A percentile compares a stretch with the other conserved stretches of the same genome.
phyloP scores from a whole-genome alignment of 2,888 invertebrate species.

The Drosophila vallismaia region DNA sequence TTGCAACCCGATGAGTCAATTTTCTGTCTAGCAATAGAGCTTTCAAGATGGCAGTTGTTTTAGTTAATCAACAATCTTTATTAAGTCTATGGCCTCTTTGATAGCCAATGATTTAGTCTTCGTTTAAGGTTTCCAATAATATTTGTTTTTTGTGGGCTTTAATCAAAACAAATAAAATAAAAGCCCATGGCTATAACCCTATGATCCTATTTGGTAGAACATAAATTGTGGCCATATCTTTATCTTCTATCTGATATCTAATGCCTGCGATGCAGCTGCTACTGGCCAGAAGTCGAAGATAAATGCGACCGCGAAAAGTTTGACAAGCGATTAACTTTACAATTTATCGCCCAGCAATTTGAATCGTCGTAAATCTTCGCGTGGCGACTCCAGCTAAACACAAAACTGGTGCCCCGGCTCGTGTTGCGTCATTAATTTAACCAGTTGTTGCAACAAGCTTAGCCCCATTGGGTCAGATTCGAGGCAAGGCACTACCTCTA shows the following conservation, averaged over 20 bases:
- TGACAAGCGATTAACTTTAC: slow-evolving; percentile 79
- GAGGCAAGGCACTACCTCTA: slow-evolving; percentile 30
- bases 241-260: slow-evolving; percentile 38
- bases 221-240: slow-evolving; percentile 31
- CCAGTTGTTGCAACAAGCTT: slow-evolving; percentile 74
- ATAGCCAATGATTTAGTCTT: no score
- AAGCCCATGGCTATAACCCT: slow-evolving; percentile 8
- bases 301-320: slow-evolving; percentile 72
- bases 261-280: slow-evolving; percentile 41
- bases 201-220: slow-evolving; percentile 1
- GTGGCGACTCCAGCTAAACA: slow-evolving; percentile 7
- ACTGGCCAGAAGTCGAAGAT: slow-evolving; percentile 50
- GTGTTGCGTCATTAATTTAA: slow-evolving; percentile 80
- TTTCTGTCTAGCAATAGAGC: not conserved
- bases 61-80: not conserved
- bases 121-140: no score
- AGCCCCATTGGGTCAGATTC: slow-evolving; percentile 62
- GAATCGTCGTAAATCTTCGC: slow-evolving; percentile 71
- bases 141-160: no score
- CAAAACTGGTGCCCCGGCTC: slow-evolving; percentile 40
- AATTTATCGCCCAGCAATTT: slow-evolving; percentile 69
- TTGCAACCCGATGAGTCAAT: slow-evolving; percentile 31
- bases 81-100: no score
- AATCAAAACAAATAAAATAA: slow-evolving; percentile 10
- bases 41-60: not conserved